Evolutionary conservation across 2,113 vertebrate genomes (phyloP).

Genomic region (Phasianus colchicus): DNA sequence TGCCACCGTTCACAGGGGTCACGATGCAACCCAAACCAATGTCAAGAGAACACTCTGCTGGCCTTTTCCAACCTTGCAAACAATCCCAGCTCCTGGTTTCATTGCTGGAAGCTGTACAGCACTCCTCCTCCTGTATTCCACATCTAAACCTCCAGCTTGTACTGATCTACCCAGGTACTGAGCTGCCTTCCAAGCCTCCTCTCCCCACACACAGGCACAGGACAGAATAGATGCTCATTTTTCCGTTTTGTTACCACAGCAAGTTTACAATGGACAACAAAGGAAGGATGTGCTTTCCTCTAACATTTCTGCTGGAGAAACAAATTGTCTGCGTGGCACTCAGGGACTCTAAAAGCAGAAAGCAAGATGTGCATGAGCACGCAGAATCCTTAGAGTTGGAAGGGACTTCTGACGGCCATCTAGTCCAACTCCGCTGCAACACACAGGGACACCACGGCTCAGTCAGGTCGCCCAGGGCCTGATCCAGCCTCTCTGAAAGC

Average conservation of each 20-base stretch:
- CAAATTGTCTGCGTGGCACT: background rate
- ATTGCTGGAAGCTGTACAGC: background rate
- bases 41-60: background rate
- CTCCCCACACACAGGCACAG: accelerated
- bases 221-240: background rate
- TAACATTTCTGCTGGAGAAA: background rate
- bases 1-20: background rate
- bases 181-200: background rate
- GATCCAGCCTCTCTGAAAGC: too few relatives aligned
- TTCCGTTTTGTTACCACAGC: background rate
- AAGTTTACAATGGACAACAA: background rate
- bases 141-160: background rate
- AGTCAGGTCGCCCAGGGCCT: too few relatives aligned
- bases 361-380: background rate
- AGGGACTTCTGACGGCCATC: too few relatives aligned
- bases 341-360: background rate
- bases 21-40: accelerated
- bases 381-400: too few relatives aligned
- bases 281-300: background rate
- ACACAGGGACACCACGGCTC: too few relatives aligned
- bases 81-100: background rate
- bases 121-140: background rate
- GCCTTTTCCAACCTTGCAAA: background rate
- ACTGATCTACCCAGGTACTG: background rate
- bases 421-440: too few relatives aligned